A percentile compares a stretch with the other conserved stretches of the same genome.
Conservation (phyloP, 2,113 vertebrate genomes). For the Terrapene triunguis region DNA sequence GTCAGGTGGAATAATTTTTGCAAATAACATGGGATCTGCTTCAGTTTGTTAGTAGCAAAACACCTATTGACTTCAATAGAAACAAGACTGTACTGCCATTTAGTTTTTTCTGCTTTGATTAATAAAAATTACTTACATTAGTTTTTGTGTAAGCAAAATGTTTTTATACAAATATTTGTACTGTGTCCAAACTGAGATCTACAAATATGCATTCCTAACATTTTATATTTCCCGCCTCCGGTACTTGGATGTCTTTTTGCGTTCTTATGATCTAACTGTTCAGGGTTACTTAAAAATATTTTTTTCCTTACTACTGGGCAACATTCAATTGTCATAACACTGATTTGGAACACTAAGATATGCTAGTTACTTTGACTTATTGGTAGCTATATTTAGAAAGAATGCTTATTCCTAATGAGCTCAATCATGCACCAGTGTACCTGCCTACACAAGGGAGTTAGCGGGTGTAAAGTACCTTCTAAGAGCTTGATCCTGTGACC, state of each 20-base stretch:
- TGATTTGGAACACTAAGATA: background rate
- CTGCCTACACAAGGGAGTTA: rapidly evolving
- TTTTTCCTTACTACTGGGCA: background rate
- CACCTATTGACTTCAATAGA: background rate
- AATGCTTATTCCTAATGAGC: background rate
- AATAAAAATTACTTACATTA: background rate
- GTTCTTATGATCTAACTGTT: rapidly evolving
- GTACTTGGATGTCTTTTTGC: rapidly evolving
- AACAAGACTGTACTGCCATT: background rate
- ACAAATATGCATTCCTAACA: rapidly evolving
- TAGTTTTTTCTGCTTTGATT: background rate
- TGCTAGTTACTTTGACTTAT: background rate
- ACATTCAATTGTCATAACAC: background rate
- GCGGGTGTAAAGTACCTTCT: background rate
- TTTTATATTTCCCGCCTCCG: background rate
- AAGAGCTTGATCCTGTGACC: no score
- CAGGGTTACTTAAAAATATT: background rate
- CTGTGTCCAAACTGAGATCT: rapidly evolving
- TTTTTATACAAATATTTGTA: background rate
- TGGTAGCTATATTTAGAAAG: background rate
- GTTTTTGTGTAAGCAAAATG: background rate
- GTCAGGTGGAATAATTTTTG: background rate
- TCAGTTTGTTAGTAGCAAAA: background rate
- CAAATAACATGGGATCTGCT: background rate
- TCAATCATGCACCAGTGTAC: rapidly evolving